A percentile compares a stretch with the other conserved stretches of the same genome.
Evolutionary conservation across 2,113 vertebrate species (phyloP).

Genomic region (Sturnira hondurensis): DNA sequence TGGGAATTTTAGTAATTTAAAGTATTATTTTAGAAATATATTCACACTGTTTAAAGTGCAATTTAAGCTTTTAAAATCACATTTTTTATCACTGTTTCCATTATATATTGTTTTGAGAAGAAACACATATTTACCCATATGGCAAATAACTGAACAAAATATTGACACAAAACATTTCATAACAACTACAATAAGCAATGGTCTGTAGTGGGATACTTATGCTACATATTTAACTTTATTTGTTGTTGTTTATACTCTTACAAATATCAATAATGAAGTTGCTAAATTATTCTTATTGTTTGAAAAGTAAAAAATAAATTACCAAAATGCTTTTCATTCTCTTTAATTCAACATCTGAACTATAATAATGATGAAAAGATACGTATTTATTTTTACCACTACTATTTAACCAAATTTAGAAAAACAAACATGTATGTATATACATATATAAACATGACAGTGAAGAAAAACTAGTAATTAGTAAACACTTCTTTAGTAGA

Average conservation of each 20-base stretch:
- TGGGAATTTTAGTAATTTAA: background rate
- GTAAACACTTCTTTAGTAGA: background rate
- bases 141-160: slow-evolving; percentile 13
- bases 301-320: background rate
- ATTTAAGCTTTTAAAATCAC: background rate
- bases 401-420: background rate
- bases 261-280: background rate
- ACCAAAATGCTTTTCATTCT: background rate
- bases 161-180: background rate
- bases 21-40: slow-evolving; percentile 17
- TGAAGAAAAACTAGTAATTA: background rate
- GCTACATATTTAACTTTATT: background rate
- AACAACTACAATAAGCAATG: background rate
- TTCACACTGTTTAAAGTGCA: background rate
- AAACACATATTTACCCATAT: background rate
- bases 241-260: too few relatives aligned
- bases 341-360: slow-evolving; percentile 1
- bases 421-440: background rate
- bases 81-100: background rate
- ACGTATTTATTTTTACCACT: background rate
- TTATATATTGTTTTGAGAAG: background rate
- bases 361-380: background rate
- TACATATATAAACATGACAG: background rate
- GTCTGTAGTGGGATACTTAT: background rate
- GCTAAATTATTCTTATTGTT: background rate